Evolutionary conservation across 1,140 invertebrate genomes (phyloP).

Genomic region (Ceratina calcarata): DNA sequence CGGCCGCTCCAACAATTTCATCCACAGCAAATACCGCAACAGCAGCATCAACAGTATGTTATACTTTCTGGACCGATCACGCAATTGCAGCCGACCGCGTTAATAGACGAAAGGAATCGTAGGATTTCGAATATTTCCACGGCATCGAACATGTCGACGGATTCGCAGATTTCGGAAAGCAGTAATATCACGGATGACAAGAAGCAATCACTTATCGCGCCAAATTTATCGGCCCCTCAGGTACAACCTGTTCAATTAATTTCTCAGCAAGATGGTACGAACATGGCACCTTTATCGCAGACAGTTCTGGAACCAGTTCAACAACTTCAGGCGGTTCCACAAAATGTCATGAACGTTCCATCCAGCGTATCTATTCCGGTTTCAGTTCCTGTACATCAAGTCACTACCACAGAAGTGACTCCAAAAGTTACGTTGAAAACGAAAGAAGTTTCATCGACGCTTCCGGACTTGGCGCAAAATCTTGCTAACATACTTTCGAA

Average conservation of each 20-base stretch:
- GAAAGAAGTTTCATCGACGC: conserved; percentile 77
- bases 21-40: conserved; percentile 58
- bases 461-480: conserved; percentile 78
- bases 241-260: conserved; percentile 52
- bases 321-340: conserved; percentile 59
- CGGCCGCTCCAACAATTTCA: conserved; percentile 64
- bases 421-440: conserved; percentile 71
- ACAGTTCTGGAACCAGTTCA: conserved; percentile 43
- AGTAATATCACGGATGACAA: conserved; percentile 59
- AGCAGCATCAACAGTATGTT: conserved; percentile 64
- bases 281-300: conserved; percentile 35
- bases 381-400: conserved; percentile 48
- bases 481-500: conserved; percentile 79
- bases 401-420: conserved; percentile 55
- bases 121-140: conserved; percentile 75
- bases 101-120: conserved; percentile 74
- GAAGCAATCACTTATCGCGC: conserved; percentile 39
- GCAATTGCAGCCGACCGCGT: conserved; percentile 65
- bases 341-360: conserved; percentile 49
- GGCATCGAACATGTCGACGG: conserved; percentile 71
- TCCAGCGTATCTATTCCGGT: conserved; percentile 30
- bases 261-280: conserved; percentile 46
- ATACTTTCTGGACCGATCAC: conserved; percentile 65
- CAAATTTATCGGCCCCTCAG: conserved; percentile 33
- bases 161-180: conserved; percentile 73